Evolutionary conservation across 2,888 invertebrate genomes (phyloP).

Genomic region (Pediacus dermestoides): DNA sequence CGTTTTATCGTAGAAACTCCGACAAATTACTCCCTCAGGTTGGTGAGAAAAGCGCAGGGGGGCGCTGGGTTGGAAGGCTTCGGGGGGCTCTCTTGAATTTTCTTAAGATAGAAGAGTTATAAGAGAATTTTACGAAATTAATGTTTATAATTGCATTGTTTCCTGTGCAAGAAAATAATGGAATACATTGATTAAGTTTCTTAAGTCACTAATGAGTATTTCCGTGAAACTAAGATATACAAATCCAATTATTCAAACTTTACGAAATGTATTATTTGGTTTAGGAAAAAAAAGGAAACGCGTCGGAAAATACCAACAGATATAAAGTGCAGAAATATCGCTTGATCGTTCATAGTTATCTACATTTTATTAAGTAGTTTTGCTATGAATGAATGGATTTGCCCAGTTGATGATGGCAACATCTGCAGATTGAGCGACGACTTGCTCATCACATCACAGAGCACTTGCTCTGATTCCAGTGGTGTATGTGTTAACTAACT

Average conservation of each 20-base stretch:
- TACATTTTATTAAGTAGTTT: no score
- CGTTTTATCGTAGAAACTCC: conserved; percentile 47
- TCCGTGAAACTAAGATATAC: conserved; percentile 34
- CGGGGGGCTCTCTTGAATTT: conserved; percentile 4
- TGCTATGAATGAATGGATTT: no score
- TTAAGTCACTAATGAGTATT: conserved; percentile 38
- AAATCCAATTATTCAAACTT: conserved; percentile 31
- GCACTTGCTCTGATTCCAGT: conserved; percentile 15
- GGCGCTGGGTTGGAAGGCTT: conserved; percentile 8
- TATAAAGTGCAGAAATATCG: no score
- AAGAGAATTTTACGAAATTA: conserved; percentile 45
- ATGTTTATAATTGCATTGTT: conserved; percentile 45
- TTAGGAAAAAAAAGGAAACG: no score
- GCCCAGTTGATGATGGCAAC: no score
- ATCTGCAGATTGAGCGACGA: no score
- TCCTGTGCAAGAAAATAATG: conserved; percentile 38
- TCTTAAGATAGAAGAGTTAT: conserved; percentile 20
- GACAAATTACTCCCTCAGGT: conserved; percentile 49
- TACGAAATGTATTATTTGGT: not conserved
- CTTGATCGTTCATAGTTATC: no score
- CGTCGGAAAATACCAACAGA: no score
- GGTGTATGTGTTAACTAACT: not conserved
- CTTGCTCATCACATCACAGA: no score
- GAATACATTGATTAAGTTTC: conserved; percentile 43
- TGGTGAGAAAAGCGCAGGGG: conserved; percentile 19